A percentile compares a stretch with the other conserved stretches of the same genome.
Evolutionary conservation across 2,113 vertebrate genomes (phyloP).

Genomic region (Ochotona princeps): DNA sequence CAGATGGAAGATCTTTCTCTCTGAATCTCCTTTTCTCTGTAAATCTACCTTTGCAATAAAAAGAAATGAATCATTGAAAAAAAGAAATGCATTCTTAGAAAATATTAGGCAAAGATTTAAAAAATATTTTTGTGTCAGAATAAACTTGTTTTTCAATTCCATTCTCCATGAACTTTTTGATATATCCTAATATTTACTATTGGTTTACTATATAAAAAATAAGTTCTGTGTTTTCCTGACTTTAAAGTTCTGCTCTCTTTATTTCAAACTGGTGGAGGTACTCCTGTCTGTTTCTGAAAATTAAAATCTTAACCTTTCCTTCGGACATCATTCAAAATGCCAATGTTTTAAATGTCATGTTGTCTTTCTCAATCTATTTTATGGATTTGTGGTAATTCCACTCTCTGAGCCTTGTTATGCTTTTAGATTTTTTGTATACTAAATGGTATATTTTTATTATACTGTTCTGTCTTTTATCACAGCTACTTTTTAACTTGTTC

Average conservation of each 20-base stretch:
- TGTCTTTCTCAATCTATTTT: conserved; percentile 13
- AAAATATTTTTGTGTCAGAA: no score
- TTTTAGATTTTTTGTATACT: conserved; percentile 19
- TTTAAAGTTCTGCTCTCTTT: background rate
- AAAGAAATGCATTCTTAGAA: no score
- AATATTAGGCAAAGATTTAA: no score
- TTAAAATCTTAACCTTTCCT: conserved; percentile 26
- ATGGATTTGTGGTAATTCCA: background rate
- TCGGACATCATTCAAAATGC: conserved; percentile 24
- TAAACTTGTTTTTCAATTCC: no score
- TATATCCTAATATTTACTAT: background rate
- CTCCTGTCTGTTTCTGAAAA: background rate
- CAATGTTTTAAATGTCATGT: background rate
- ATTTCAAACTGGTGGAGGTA: background rate
- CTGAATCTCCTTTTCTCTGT: no score
- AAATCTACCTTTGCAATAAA: no score
- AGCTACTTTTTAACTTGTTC: background rate
- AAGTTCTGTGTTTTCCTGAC: background rate
- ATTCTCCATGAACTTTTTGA: no score
- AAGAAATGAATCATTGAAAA: no score
- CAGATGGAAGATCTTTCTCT: no score
- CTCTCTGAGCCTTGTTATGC: background rate
- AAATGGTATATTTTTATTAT: background rate
- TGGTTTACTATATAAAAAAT: conserved; percentile 8
- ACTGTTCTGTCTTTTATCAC: background rate